Conservation (phyloP, 92 coral and sea anemone genomes). For the Parazoanthus darwini region DNA sequence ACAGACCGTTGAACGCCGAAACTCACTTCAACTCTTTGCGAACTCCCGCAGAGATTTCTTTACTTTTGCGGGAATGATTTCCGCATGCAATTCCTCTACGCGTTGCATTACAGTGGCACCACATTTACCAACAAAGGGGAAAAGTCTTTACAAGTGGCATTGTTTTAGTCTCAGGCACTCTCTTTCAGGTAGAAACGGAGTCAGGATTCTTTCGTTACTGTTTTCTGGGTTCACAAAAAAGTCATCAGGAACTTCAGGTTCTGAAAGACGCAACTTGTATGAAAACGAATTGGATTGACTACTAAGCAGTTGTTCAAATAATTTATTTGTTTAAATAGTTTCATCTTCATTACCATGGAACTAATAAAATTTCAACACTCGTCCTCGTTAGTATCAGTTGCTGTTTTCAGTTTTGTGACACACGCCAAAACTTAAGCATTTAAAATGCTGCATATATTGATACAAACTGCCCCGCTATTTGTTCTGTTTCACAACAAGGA, state of each 20-base stretch:
- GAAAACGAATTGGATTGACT: neutral
- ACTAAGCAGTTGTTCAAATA: neutral
- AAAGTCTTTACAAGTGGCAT: neutral
- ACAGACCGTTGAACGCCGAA: neutral
- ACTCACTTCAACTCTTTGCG: neutral
- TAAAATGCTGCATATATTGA: too few relatives aligned
- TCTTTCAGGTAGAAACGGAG: neutral
- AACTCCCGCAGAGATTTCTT: neutral
- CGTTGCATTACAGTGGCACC: neutral
- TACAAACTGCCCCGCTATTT: too few relatives aligned
- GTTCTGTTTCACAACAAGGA: too few relatives aligned
- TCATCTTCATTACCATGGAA: too few relatives aligned
- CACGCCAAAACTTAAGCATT: too few relatives aligned
- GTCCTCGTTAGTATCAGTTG: too few relatives aligned
- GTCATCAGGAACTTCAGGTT: neutral
- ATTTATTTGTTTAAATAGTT: too few relatives aligned
- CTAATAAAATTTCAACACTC: too few relatives aligned
- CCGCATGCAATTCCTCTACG: conserved; percentile 11
- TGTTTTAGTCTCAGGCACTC: neutral
- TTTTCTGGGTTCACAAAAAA: neutral
- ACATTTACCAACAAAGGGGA: neutral
- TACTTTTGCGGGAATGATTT: conserved; percentile 7
- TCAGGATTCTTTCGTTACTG: conserved; percentile 4
- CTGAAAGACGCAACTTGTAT: neutral
- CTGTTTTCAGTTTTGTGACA: too few relatives aligned